A percentile compares a stretch with the other conserved stretches of the same genome.
phyloP scores from a whole-genome alignment of 1,140 invertebrate species.

The Drosophila punjabiensis region DNA sequence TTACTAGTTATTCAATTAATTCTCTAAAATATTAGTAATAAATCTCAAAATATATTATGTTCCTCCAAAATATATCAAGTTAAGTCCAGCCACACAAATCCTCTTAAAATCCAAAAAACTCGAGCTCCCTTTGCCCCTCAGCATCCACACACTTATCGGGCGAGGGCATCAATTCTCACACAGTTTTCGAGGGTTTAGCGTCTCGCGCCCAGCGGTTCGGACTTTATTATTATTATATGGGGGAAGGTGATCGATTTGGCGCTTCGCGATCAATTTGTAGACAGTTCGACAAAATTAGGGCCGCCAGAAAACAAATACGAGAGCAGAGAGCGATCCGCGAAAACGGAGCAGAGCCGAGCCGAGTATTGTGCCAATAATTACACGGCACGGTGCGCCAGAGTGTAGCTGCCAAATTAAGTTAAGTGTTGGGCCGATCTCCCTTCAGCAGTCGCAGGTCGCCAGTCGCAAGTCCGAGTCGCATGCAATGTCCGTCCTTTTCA shows the following conservation, averaged over 20 bases:
- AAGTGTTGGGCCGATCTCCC: slow-evolving; percentile 81
- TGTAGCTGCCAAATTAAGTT: slow-evolving; percentile 84
- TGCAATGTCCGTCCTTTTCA: slow-evolving; percentile 38
- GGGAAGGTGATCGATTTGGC: slow-evolving; percentile 84
- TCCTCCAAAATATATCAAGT: neutral
- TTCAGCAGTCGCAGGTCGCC: slow-evolving; percentile 63
- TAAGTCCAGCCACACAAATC: slow-evolving; percentile 11
- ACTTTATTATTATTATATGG: slow-evolving; percentile 80
- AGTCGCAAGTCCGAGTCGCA: slow-evolving; percentile 28
- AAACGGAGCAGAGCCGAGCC: slow-evolving; percentile 3
- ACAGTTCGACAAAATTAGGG: slow-evolving; percentile 78
- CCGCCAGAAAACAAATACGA: slow-evolving; percentile 67
- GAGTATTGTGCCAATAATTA: slow-evolving; percentile 79
- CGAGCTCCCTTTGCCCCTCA: neutral
- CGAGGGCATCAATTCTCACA: slow-evolving; percentile 67
- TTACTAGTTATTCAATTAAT: too few species aligned
- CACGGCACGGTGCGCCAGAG: slow-evolving; percentile 60
- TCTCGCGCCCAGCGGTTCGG: slow-evolving; percentile 55
- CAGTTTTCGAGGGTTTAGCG: slow-evolving; percentile 37
- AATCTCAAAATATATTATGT: neutral
- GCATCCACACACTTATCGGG: slow-evolving; percentile 50
- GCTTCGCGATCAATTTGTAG: slow-evolving; percentile 84
- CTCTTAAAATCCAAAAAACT: slow-evolving; percentile 16
- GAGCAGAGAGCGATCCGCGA: slow-evolving; percentile 15
- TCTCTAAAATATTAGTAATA: neutral